Evolutionary conservation across 1,140 invertebrate species (phyloP).

Genomic region (Drosophila sechellia): DNA sequence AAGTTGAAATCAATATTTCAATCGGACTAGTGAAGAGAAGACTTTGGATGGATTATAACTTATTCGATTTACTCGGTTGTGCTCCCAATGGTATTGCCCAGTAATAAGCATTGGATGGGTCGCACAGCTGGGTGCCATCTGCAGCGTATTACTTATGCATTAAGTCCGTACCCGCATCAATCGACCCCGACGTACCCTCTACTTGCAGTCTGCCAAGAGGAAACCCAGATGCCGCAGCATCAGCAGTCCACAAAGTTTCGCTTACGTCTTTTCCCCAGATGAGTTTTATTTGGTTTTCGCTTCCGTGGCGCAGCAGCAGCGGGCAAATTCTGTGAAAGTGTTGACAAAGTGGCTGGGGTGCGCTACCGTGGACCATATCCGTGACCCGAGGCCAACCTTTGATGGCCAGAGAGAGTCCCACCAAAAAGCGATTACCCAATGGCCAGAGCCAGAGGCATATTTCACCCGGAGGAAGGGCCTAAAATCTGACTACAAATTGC

Average conservation of each 20-base stretch:
- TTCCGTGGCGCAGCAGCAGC: constrained; percentile 44
- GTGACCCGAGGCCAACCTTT: constrained; percentile 47
- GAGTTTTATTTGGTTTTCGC: constrained; percentile 54
- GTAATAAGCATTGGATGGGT: neutral
- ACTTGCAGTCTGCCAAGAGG: constrained; percentile 8
- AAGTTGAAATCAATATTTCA: neutral
- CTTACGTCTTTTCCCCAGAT: constrained; percentile 26
- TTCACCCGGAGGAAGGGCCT: constrained; percentile 10
- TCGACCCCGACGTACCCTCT: constrained; percentile 29
- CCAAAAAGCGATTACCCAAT: constrained; percentile 63
- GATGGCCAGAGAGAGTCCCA: constrained; percentile 34
- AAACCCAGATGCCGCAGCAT: constrained; percentile 31
- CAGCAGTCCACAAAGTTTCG: constrained; percentile 22
- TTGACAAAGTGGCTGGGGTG: constrained; percentile 65
- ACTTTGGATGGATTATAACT: too few species aligned
- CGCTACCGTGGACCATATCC: constrained; percentile 17
- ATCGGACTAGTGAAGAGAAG: too few species aligned
- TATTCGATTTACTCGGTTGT: too few species aligned
- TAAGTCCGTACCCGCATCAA: constrained; percentile 9
- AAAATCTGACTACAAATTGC: constrained; percentile 34
- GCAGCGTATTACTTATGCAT: constrained; percentile 35
- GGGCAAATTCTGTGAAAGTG: constrained; percentile 58
- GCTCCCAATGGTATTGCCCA: too few species aligned
- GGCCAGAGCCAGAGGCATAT: constrained; percentile 25
- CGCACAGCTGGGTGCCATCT: constrained; percentile 10